Evolutionary conservation across 2,888 invertebrate genomes (phyloP).

Genomic region (Cryptocheilus praepositus): DNA sequence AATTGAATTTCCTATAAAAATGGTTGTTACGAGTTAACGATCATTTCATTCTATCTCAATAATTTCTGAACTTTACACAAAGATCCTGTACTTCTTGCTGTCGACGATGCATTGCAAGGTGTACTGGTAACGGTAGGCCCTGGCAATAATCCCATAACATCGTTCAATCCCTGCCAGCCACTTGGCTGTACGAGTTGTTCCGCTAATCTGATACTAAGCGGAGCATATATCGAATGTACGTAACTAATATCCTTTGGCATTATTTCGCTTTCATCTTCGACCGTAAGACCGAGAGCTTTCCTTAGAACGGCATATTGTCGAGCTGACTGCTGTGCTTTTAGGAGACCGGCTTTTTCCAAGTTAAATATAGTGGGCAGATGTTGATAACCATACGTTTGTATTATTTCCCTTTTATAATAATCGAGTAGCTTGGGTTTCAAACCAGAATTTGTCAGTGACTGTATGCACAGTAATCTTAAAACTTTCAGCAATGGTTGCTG

Average conservation of each 20-base stretch:
- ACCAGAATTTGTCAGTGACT: slow-evolving; percentile 94
- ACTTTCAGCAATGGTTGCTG: slow-evolving; percentile 89
- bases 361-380: slow-evolving; percentile 88
- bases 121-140: slow-evolving; percentile 79
- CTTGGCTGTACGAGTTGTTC: slow-evolving; percentile 87
- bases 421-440: slow-evolving; percentile 90
- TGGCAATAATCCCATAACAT: slow-evolving; percentile 88
- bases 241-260: slow-evolving; percentile 92
- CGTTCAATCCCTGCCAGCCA: slow-evolving; percentile 88
- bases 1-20: slow-evolving; percentile 71
- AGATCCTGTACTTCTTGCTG: slow-evolving; percentile 51
- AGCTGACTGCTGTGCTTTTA: slow-evolving; percentile 84
- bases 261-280: slow-evolving; percentile 90
- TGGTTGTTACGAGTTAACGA: neutral
- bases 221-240: slow-evolving; percentile 95
- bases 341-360: slow-evolving; percentile 89
- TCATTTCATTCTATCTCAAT: neutral
- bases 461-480: slow-evolving; percentile 92
- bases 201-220: slow-evolving; percentile 90
- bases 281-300: slow-evolving; percentile 89
- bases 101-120: slow-evolving; percentile 42
- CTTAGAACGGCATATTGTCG: slow-evolving; percentile 86
- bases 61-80: neutral
- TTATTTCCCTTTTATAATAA: slow-evolving; percentile 84
- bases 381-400: slow-evolving; percentile 91